phyloP scores from a whole-genome alignment of 2,113 vertebrate species.

The Chloroceryle aenea region DNA sequence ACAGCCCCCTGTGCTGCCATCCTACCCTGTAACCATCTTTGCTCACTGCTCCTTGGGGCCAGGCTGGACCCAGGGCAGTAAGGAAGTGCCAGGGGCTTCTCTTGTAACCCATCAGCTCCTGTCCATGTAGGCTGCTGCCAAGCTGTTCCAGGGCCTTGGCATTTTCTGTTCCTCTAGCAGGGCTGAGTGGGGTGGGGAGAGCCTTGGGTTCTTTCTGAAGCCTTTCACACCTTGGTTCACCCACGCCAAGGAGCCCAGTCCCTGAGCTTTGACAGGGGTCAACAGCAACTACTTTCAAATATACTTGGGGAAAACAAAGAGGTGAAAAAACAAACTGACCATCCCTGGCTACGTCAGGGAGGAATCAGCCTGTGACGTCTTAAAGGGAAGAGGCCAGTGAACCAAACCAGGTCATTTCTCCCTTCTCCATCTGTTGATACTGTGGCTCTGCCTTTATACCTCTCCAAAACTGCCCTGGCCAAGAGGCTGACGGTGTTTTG shows the following conservation, averaged over 20 bases:
- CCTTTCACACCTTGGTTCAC: not conserved
- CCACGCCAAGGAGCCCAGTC: fast-evolving
- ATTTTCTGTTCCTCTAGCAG: not conserved
- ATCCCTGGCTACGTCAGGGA: fast-evolving
- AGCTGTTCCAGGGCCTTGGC: fast-evolving
- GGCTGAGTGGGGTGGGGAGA: not conserved
- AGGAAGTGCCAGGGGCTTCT: not conserved
- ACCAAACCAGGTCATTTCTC: not conserved
- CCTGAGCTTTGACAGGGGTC: not conserved
- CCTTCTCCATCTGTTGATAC: not conserved
- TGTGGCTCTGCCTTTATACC: not conserved
- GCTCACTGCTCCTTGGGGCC: not conserved
- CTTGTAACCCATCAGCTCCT: not conserved
- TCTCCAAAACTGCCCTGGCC: not conserved
- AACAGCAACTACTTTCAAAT: not conserved
- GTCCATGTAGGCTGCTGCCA: not conserved
- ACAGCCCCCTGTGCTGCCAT: not conserved
- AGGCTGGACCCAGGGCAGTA: not conserved
- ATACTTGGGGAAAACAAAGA: not conserved
- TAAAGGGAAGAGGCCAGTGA: not conserved
- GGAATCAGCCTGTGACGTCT: not conserved
- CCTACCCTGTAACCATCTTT: not conserved
- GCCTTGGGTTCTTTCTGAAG: not conserved
- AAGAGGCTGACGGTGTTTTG: not conserved
- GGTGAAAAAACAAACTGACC: not conserved